A percentile compares a stretch with the other conserved stretches of the same genome.
These are phyloP conservation scores for Danio rerio DNA, from an alignment of 2,113 vertebrate genomes.

Conservation along the genomic window DNA sequence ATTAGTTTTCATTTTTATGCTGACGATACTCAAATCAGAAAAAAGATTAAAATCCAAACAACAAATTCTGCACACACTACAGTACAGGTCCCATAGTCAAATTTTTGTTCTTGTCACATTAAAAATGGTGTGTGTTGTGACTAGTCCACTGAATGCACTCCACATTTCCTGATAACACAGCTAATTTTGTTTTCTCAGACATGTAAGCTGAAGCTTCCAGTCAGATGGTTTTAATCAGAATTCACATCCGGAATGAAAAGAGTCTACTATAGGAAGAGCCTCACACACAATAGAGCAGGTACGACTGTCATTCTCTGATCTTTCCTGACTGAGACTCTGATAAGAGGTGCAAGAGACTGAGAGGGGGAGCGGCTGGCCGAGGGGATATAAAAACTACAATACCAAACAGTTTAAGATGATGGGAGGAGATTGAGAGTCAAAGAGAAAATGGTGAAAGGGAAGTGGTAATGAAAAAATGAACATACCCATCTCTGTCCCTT, in stretches of 20 bases:
- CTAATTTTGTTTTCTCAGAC: background rate
- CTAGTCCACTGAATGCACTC: background rate
- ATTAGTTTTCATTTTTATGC: too few relatives aligned
- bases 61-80: too few relatives aligned
- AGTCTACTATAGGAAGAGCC: constrained; percentile 6
- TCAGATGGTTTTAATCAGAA: constrained; percentile 30
- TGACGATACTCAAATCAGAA: too few relatives aligned
- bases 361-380: background rate
- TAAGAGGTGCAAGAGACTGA: constrained; percentile 11
- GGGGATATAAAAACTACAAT: background rate
- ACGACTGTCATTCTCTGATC: constrained; percentile 37
- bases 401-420: constrained; percentile 40
- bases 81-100: background rate
- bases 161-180: constrained; percentile 5
- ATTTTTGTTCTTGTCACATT: background rate
- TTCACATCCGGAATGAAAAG: constrained; percentile 7
- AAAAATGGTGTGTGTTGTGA: background rate
- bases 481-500: too few relatives aligned
- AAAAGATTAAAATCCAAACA: too few relatives aligned
- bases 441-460: constrained; percentile 27
- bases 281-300: constrained; percentile 41
- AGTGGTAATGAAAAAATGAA: background rate
- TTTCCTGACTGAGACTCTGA: constrained; percentile 37
- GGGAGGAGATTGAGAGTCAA: constrained; percentile 14
- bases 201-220: background rate